phyloP scores from a whole-genome alignment of 2,113 vertebrate species.

The Spizaetus ornatus region DNA sequence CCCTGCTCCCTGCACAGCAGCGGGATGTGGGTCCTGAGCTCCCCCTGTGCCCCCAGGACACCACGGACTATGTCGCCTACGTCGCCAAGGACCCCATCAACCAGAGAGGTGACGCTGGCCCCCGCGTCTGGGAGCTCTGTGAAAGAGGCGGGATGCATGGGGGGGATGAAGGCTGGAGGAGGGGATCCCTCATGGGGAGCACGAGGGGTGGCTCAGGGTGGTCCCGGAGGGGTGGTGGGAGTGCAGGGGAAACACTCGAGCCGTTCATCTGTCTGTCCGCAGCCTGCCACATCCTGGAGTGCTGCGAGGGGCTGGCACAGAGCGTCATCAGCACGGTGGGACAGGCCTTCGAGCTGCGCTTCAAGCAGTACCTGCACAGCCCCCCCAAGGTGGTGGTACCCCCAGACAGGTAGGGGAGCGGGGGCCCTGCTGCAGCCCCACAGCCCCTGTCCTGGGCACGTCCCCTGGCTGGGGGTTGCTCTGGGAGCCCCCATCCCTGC shows the following conservation, averaged over 20 bases:
- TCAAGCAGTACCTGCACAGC: constrained; percentile 96
- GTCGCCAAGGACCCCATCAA: constrained; percentile 84
- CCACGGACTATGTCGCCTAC: constrained; percentile 80
- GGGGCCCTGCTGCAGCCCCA: not conserved
- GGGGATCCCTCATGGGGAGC: accelerated
- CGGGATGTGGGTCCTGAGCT: not conserved
- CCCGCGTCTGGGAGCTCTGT: accelerated
- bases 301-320: constrained; percentile 90
- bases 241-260: accelerated
- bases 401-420: constrained; percentile 68
- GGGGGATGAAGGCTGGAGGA: not conserved
- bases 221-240: not conserved
- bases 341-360: constrained; percentile 96
- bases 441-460: accelerated
- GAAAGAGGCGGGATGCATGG: not conserved
- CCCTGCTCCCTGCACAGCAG: not conserved
- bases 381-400: constrained; percentile 82
- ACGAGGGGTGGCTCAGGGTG: accelerated
- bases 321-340: constrained; percentile 95
- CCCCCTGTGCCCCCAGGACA: constrained; percentile 78
- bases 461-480: not conserved
- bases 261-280: accelerated
- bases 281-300: constrained; percentile 98
- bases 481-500: not conserved
- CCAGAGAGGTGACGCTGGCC: constrained; percentile 74